phyloP scores from a whole-genome alignment of 2,888 invertebrate species.

The Cephalotes varians region DNA sequence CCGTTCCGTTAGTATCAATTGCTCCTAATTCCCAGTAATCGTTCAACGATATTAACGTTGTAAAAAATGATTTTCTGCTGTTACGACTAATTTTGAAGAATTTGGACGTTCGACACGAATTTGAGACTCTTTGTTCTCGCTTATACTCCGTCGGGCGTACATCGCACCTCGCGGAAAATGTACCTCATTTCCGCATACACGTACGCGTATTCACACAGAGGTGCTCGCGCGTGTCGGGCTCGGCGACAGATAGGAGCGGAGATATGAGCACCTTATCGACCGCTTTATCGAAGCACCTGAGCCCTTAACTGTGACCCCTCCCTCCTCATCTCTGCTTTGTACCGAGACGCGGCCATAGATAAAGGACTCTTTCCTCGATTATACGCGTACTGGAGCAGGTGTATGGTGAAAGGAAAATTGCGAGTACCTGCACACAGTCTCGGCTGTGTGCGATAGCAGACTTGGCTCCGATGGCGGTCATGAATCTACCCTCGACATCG shows the following conservation, averaged over 20 bases:
- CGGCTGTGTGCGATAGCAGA: conserved; percentile 12
- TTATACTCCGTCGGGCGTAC: neutral
- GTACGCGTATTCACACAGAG: neutral
- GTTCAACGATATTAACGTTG: neutral
- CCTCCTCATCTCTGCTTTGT: neutral
- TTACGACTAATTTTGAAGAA: neutral
- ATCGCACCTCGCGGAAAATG: conserved; percentile 14
- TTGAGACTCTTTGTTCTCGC: neutral
- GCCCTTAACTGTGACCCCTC: conserved; percentile 59
- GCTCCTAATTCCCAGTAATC: neutral
- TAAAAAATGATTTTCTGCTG: neutral
- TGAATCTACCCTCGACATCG: conserved; percentile 62
- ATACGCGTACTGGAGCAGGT: conserved; percentile 63
- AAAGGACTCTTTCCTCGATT: conserved; percentile 59
- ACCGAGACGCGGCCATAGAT: conserved; percentile 41
- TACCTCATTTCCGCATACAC: neutral
- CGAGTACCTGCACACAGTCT: conserved; percentile 45
- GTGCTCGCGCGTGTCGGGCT: conserved; percentile 14
- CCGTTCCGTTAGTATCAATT: neutral
- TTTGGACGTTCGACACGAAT: neutral
- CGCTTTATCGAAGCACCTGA: conserved; percentile 69
- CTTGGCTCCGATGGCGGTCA: conserved; percentile 42
- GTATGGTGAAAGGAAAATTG: conserved; percentile 60
- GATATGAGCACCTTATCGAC: conserved; percentile 58
- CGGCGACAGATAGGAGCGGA: conserved; percentile 28